phyloP scores from a whole-genome alignment of 2,113 vertebrate genomes.

The Cottus gobio region DNA sequence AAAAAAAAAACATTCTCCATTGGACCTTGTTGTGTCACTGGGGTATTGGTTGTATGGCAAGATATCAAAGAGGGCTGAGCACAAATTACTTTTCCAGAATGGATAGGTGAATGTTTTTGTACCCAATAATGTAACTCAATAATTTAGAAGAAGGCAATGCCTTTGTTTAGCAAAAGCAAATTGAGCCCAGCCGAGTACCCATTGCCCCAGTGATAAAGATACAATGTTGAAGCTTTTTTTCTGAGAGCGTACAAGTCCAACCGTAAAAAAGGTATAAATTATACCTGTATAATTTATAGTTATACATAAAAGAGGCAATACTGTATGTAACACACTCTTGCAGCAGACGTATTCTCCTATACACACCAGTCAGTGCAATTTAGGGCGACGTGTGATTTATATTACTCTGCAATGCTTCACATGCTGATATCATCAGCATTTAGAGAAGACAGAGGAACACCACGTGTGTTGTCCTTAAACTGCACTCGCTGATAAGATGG shows the following conservation, averaged over 20 bases:
- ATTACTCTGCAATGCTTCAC: constrained; percentile 8
- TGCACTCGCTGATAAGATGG: constrained; percentile 65
- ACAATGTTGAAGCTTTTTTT: constrained; percentile 70
- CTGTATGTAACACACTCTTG: constrained; percentile 67
- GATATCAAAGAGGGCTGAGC: constrained; percentile 6
- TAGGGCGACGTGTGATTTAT: constrained; percentile 39
- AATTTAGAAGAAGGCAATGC: background rate
- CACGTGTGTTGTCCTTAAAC: constrained; percentile 38
- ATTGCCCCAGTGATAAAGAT: constrained; percentile 63
- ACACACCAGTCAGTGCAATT: constrained; percentile 64
- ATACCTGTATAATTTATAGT: constrained; percentile 79
- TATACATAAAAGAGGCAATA: constrained; percentile 70
- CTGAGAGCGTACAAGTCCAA: constrained; percentile 62
- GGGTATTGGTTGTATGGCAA: constrained; percentile 34
- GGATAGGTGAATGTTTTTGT: background rate
- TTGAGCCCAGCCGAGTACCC: constrained; percentile 35
- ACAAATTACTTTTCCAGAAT: constrained; percentile 36
- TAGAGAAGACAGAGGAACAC: constrained; percentile 13
- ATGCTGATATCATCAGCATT: constrained; percentile 51
- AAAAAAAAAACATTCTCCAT: constrained; percentile 68
- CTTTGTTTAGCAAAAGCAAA: constrained; percentile 37
- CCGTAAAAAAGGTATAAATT: constrained; percentile 74
- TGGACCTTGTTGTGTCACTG: constrained; percentile 65
- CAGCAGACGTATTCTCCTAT: constrained; percentile 45
- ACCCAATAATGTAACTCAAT: background rate